Evolutionary conservation across 2,113 vertebrate species (phyloP), one percentile per base, ranked within the genome.

Genomic region (Crypturellus undulatus): DNA sequence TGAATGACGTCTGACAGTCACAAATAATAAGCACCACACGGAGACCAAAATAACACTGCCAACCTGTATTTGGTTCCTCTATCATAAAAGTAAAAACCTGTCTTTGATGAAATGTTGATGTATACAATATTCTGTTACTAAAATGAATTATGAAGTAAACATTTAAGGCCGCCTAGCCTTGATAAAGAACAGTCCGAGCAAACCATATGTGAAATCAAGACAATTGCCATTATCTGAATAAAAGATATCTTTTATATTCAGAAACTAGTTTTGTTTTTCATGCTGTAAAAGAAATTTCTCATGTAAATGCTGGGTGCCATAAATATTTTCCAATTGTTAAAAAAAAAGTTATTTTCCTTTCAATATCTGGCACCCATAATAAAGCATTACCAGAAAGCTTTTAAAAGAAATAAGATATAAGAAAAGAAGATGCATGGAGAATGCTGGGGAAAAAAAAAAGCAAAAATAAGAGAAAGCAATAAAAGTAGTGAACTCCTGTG

Each of bases 91-190:
- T 30, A 56, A 63, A 19, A 28, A 43, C 7, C 3, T 0, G 32
- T 6, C n/a, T 28, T 77, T 30, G 13, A 70, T 26, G 4, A 12
- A 56, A 93, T 3, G 1, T 38, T 79, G 11, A 63, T 2, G 1
- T 13, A 62, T 84, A 30, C 0, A 88, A 63, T 87, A 51, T 13
- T 40, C 1, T 60, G 3, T 79, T 10, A 21, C 15, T 58, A 71
- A 83, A 52, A 36, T 28, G 47, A 69, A 22, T 28, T 75, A 14
- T 16, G 32, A 56, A 34, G 7, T 4, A 36, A 28, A 8, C 1
- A 47, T 3, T 22, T n/a, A 67, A 26, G 19, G 67, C 12, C 5
- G 62, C 2, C 9, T 2, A 45, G 6, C 3, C 2, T 45, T 67
- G 78, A 84, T 12, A 30, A 28, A 71, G 73, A 36, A 2, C 5